These are phyloP conservation scores for Parotocinclus haroldoi DNA, from an alignment of 2,797 vertebrate genomes.

Conservation along the genomic window DNA sequence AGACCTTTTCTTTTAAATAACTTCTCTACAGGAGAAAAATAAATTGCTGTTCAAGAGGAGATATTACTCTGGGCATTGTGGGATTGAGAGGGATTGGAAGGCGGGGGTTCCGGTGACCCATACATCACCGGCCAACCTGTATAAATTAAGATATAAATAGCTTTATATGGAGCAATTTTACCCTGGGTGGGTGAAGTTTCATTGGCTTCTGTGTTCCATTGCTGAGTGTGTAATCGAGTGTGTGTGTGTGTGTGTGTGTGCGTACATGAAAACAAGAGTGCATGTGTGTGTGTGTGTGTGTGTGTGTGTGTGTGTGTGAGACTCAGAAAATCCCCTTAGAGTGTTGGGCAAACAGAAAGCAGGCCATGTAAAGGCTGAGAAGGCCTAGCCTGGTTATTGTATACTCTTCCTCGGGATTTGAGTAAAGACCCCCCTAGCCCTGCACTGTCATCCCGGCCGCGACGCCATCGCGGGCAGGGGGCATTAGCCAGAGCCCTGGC, in stretches of 20 bases:
- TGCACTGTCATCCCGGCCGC: slow-evolving; percentile 81
- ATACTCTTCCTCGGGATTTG: slow-evolving; percentile 92
- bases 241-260: slow-evolving; percentile 9
- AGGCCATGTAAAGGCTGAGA: slow-evolving; percentile 73
- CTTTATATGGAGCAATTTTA: slow-evolving; percentile 67
- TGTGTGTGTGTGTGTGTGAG: slow-evolving; percentile 40
- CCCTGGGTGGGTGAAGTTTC: slow-evolving; percentile 57
- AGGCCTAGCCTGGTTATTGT: slow-evolving; percentile 92
- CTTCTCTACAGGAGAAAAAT: slow-evolving; percentile 61
- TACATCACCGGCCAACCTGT: slow-evolving; percentile 64
- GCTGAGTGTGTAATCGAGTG: slow-evolving; percentile 33
- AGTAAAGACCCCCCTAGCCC: slow-evolving; percentile 93
- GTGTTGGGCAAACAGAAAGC: slow-evolving; percentile 97
- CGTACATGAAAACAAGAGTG: slow-evolving; percentile 7
- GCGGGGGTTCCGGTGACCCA: slow-evolving; percentile 62
- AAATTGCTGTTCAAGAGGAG: slow-evolving; percentile 93
- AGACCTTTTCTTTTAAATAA: slow-evolving; percentile 83
- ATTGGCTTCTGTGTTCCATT: slow-evolving; percentile 11
- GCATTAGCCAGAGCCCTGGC: slow-evolving; percentile 71
- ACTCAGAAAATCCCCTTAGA: slow-evolving; percentile 87
- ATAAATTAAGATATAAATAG: slow-evolving; percentile 80
- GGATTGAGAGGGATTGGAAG: slow-evolving; percentile 81
- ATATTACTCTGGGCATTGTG: slow-evolving; percentile 91
- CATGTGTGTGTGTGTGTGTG: slow-evolving; percentile 38
- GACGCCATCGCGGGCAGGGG: slow-evolving; percentile 81